Conservation (phyloP, 2,888 invertebrate species). For the Pantelozetes paolii region DNA sequence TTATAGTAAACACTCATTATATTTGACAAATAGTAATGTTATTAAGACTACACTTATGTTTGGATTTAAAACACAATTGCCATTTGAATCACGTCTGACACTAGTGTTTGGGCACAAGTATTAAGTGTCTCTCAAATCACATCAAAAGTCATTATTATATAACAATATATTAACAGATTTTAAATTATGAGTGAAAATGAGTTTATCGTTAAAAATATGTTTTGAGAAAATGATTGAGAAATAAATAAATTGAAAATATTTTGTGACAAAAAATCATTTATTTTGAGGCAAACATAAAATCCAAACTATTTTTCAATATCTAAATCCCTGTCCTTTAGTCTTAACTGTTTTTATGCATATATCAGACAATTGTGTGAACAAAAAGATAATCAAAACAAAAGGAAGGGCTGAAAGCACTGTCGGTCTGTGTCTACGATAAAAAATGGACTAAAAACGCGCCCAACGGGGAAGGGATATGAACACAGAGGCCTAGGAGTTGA, state of each 20-base stretch:
- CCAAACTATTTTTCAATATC: too few species aligned
- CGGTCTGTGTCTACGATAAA: conserved; percentile 21
- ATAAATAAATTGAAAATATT: too few species aligned
- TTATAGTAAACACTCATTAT: conserved; percentile 21
- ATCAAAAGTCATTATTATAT: too few species aligned
- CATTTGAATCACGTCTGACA: not conserved
- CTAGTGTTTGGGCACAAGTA: not conserved
- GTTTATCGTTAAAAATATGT: too few species aligned
- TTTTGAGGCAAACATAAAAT: too few species aligned
- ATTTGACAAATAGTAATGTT: conserved; percentile 14
- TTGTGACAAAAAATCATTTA: too few species aligned
- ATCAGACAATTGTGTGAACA: not conserved
- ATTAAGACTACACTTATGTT: conserved; percentile 4
- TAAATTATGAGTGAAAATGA: too few species aligned
- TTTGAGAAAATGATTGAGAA: too few species aligned
- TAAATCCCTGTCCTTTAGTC: too few species aligned
- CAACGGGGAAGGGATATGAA: not conserved
- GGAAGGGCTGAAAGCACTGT: conserved; percentile 14
- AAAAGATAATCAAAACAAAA: conserved; percentile 2
- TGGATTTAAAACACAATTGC: not conserved
- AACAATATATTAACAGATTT: too few species aligned
- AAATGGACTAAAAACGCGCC: conserved; percentile 26
- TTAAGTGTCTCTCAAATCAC: too few species aligned
- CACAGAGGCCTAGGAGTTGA: not conserved
- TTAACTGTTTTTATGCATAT: too few species aligned